Conservation (phyloP, 2,113 vertebrate species). For the Eurypyga helias region DNA sequence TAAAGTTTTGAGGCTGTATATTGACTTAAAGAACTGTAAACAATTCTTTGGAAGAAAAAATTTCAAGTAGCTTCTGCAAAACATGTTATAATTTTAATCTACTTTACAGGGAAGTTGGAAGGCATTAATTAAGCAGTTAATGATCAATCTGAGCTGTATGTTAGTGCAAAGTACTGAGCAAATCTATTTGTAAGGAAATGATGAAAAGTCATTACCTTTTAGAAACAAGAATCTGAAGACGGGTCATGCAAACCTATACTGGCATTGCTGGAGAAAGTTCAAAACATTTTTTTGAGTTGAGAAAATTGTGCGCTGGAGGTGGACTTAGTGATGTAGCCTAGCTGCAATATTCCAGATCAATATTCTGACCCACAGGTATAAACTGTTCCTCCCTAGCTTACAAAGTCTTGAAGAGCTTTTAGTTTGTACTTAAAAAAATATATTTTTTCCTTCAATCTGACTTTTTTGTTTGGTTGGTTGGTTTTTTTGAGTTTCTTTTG, state of each 20-base stretch:
- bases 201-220: background rate
- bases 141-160: background rate
- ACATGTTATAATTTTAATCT: slow-evolving; percentile 12
- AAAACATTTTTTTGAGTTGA: background rate
- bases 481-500: too few relatives aligned
- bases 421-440: background rate
- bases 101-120: slow-evolving; percentile 11
- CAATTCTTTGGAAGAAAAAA: background rate
- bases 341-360: background rate
- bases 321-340: background rate
- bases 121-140: slow-evolving; percentile 13
- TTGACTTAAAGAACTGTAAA: background rate
- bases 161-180: slow-evolving; percentile 26
- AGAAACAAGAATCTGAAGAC: background rate
- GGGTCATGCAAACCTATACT: background rate
- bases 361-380: background rate
- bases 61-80: slow-evolving; percentile 28
- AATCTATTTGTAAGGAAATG: background rate
- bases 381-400: background rate
- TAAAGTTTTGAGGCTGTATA: background rate
- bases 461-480: background rate
- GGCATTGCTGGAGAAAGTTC: background rate
- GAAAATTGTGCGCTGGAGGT: background rate
- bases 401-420: background rate
- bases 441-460: background rate